Evolutionary conservation across 64 coral and sea anemone genomes (phyloP).

Genomic region (Actinia equina): DNA sequence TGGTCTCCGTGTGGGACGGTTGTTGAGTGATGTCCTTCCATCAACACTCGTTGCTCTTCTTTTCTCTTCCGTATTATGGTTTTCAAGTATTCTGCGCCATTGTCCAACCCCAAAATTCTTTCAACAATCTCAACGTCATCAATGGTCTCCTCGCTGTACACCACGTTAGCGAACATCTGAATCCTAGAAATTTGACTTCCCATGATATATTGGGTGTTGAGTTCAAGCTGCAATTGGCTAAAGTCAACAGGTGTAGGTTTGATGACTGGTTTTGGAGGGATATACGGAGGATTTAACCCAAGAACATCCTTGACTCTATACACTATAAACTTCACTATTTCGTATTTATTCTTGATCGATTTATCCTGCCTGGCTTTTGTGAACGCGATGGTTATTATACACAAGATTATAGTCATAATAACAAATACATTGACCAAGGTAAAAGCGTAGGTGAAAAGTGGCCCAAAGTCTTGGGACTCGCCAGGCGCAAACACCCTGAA

Average conservation of each 20-base stretch:
- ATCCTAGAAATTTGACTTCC: conserved; percentile 32
- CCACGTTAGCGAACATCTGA: conserved; percentile 10
- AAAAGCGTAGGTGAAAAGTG: conserved; percentile 45
- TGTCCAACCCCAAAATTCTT: background rate
- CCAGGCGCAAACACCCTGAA: conserved; percentile 43
- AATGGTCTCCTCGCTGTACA: conserved; percentile 43
- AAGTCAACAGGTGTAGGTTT: background rate
- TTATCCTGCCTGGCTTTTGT: conserved; percentile 28
- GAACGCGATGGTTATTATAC: conserved; percentile 52
- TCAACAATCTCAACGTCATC: conserved; percentile 47
- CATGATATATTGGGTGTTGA: conserved; percentile 38
- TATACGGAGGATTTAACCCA: conserved; percentile 50
- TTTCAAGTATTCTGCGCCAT: conserved; percentile 10
- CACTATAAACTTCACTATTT: conserved; percentile 44
- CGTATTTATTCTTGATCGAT: conserved; percentile 50
- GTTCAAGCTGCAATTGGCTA: conserved; percentile 35
- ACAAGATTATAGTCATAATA: conserved; percentile 57
- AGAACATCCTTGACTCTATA: conserved; percentile 14
- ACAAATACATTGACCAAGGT: conserved; percentile 39
- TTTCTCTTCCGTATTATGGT: background rate
- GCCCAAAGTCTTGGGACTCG: conserved; percentile 19
- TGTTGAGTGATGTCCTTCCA: background rate
- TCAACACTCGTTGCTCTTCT: background rate
- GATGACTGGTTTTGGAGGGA: conserved; percentile 47
- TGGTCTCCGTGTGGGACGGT: background rate